Evolutionary conservation across 2,888 invertebrate species (phyloP).

Genomic region (Oscheius sp.): DNA sequence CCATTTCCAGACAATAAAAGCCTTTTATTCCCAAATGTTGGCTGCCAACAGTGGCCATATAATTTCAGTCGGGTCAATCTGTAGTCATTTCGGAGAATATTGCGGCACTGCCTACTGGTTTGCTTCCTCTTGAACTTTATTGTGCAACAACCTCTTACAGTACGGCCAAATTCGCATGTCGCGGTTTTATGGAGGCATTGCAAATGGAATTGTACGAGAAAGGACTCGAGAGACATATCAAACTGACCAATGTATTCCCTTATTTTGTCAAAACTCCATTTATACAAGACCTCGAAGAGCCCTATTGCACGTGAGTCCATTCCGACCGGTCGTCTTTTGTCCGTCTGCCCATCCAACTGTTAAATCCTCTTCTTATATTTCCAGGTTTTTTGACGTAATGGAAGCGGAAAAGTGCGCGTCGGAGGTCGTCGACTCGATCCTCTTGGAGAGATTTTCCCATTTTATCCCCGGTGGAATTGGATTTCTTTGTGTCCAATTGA

Average conservation of each 20-base stretch:
- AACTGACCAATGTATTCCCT: conserved; percentile 44
- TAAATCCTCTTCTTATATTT: conserved; percentile 9
- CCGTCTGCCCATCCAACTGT: background rate
- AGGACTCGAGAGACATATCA: conserved; percentile 33
- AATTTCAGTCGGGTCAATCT: conserved; percentile 47
- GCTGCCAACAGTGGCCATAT: conserved; percentile 45
- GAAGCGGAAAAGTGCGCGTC: conserved; percentile 35
- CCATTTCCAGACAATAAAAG: conserved; percentile 40
- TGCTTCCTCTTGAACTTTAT: too few relatives aligned
- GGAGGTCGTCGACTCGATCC: conserved; percentile 48
- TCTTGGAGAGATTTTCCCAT: conserved; percentile 41
- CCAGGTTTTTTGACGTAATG: conserved; percentile 47
- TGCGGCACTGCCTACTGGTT: conserved; percentile 52
- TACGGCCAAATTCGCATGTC: conserved; percentile 47
- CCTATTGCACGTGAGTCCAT: conserved; percentile 48
- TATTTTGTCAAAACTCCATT: conserved; percentile 49
- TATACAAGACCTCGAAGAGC: conserved; percentile 44
- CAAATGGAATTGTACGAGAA: conserved; percentile 45
- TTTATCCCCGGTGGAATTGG: conserved; percentile 46
- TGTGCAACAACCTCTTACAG: conserved; percentile 30
- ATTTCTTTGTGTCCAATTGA: conserved; percentile 43
- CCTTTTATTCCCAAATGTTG: conserved; percentile 45
- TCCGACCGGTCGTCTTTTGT: background rate
- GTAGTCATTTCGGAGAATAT: conserved; percentile 50
- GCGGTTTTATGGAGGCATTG: conserved; percentile 48